Base-by-base conservation (phyloP, 2,888 invertebrate species). In the Caenorhabditis sp. region DNA sequence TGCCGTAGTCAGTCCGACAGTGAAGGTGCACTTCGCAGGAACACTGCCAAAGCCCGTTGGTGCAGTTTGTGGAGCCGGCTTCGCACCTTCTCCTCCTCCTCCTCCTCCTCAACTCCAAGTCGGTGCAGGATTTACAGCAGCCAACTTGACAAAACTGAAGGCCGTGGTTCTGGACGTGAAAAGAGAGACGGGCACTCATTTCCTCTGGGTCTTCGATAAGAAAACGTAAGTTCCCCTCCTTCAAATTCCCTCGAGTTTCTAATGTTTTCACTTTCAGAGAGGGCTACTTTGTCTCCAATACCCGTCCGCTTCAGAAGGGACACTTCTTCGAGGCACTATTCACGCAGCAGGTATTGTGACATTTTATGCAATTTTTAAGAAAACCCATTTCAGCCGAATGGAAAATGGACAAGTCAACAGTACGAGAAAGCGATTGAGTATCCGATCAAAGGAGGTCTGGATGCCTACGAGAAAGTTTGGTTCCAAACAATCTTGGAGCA, bases 291-390 rank as follows among this genome's bases (percentile, higher is more conserved):
- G 43, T 53, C 1, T 63, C 63, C 3, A 46, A 55, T 11, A n/a
- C 17, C 2, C 53, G 45, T 22, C 3, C 15, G 2, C 22, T 65
- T 2, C n/a, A 22, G 22, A 39, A 17, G 4, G 66, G 56, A 1
- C 66, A 66, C 32, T 58, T 58, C 8, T 66, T 66, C 41, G 56
- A 39, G 7, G 66, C 56, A 11, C n/a, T 13, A 2, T 66, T 66
- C 56, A 56, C 37, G 13, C 15, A 41, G 32, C 56, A 52, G 13
- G 30, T n/a, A n/a, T n/a, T n/a, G n/a, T n/a, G n/a, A n/a, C n/a
- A n/a, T n/a, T n/a, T n/a, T n/a, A n/a, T n/a, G n/a, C n/a, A n/a
- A n/a, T n/a, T n/a, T n/a, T n/a, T n/a, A n/a, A n/a, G n/a, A n/a
- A n/a, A n/a, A n/a, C n/a, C n/a, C n/a, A n/a, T n/a, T n/a, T n/a